These are phyloP conservation scores for Glossosoma conforme DNA, from an alignment of 1,140 invertebrate genomes.

Conservation along the genomic window DNA sequence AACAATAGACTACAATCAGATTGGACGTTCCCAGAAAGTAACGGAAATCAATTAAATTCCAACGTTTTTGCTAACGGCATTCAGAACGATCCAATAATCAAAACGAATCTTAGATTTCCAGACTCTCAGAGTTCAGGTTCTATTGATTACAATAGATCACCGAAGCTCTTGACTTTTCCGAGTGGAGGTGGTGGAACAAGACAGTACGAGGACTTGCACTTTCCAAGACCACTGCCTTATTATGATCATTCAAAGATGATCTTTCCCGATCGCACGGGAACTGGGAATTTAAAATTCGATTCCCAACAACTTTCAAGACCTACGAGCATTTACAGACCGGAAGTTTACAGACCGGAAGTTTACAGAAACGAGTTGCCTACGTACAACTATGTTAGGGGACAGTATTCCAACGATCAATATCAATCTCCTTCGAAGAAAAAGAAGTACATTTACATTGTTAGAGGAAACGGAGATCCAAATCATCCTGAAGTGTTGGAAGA, in stretches of 20 bases:
- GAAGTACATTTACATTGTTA: slow-evolving; percentile 27
- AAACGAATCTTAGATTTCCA: slow-evolving; percentile 22
- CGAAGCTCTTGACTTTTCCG: slow-evolving; percentile 24
- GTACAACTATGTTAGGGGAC: slow-evolving; percentile 10
- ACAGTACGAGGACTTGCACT: slow-evolving; percentile 16
- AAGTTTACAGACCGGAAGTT: slow-evolving; percentile 18
- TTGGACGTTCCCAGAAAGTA: slow-evolving; percentile 23
- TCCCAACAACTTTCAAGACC: slow-evolving; percentile 18
- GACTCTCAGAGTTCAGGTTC: too few species aligned
- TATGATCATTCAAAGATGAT: slow-evolving; percentile 34
- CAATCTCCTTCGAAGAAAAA: slow-evolving; percentile 13
- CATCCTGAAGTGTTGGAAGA: slow-evolving; percentile 26
- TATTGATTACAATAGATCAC: slow-evolving; percentile 5
- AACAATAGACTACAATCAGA: neutral
- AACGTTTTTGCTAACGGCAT: slow-evolving; percentile 1
- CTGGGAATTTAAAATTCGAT: slow-evolving; percentile 40
- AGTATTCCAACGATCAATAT: slow-evolving; percentile 10
- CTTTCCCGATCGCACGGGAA: slow-evolving; percentile 43
- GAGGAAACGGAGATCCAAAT: slow-evolving; percentile 29
- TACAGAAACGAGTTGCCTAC: slow-evolving; percentile 5
- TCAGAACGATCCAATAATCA: slow-evolving; percentile 6
- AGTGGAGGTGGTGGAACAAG: neutral
- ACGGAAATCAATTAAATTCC: slow-evolving; percentile 8
- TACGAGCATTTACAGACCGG: slow-evolving; percentile 15
- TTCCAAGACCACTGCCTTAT: slow-evolving; percentile 22